Evolutionary conservation across 2,797 vertebrate genomes (phyloP).

Genomic region (Molossus alvarezi): DNA sequence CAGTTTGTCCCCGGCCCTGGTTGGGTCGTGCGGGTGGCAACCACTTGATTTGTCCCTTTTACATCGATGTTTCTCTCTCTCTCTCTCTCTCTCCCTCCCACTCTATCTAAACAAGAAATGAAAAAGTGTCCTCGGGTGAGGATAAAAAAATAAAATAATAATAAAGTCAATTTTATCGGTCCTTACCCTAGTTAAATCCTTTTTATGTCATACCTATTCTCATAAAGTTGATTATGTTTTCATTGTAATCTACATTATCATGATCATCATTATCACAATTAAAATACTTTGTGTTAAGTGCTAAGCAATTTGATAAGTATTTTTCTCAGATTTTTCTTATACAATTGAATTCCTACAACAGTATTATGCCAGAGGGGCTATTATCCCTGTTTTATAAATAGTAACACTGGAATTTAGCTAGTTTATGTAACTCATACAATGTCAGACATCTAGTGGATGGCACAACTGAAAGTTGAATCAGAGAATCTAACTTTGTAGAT

Average conservation of each 20-base stretch:
- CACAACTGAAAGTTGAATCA: background rate
- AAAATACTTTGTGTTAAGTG: background rate
- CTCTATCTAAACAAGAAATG: no score
- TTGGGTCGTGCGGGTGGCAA: no score
- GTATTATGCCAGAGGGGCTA: background rate
- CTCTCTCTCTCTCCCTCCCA: no score
- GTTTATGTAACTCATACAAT: background rate
- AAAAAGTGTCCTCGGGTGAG: no score
- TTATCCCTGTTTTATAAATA: background rate
- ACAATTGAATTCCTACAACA: background rate
- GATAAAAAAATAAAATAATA: no score
- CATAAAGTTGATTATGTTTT: background rate
- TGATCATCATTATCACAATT: background rate
- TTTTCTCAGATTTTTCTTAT: conserved; percentile 30
- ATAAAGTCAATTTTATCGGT: background rate
- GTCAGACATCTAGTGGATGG: background rate
- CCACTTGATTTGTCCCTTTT: no score
- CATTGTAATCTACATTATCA: background rate
- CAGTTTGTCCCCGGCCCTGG: no score
- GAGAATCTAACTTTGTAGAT: background rate
- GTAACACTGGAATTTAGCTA: background rate
- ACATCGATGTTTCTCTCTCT: no score
- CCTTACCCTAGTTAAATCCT: background rate
- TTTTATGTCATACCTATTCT: background rate
- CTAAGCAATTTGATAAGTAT: background rate